Percentiles rank a stretch among this genome's conserved stretches.
Conservation (phyloP, 2,113 vertebrate species). For the Grallaria varia region DNA sequence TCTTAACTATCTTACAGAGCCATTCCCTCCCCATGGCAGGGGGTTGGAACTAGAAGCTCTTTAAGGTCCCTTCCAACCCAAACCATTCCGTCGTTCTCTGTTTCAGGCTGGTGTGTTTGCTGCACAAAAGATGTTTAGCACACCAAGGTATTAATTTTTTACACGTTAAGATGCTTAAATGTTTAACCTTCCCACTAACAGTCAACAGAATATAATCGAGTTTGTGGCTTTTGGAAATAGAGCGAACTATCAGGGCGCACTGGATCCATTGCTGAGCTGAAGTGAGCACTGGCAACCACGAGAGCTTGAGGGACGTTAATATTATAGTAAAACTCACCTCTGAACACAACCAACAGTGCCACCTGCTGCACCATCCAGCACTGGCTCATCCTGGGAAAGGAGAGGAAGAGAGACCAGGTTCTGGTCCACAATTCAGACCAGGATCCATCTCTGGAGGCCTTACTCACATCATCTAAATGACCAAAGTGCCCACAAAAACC, state of each 20-base stretch:
- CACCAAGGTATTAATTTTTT: neutral
- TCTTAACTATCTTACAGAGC: neutral
- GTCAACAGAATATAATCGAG: neutral
- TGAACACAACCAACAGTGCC: conserved; percentile 24
- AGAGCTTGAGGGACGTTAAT: neutral
- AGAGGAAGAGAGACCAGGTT: neutral
- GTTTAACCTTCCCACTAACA: neutral
- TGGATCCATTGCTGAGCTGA: neutral
- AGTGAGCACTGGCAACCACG: neutral
- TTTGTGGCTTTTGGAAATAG: neutral
- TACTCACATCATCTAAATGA: neutral
- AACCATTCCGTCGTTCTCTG: too few species aligned
- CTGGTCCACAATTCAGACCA: neutral
- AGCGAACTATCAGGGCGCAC: neutral
- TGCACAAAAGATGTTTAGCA: neutral
- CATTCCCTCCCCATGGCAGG: neutral
- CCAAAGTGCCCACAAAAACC: neutral
- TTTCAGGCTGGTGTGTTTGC: neutral
- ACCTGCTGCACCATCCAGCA: neutral
- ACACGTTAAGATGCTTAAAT: neutral
- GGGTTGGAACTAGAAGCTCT: neutral
- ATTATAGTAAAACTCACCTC: neutral
- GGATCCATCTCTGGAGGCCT: neutral
- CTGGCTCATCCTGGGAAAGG: neutral
- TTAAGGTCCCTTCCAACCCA: neutral